Conservation (phyloP, 1,140 invertebrate species). For the Drosophila setifemur region DNA sequence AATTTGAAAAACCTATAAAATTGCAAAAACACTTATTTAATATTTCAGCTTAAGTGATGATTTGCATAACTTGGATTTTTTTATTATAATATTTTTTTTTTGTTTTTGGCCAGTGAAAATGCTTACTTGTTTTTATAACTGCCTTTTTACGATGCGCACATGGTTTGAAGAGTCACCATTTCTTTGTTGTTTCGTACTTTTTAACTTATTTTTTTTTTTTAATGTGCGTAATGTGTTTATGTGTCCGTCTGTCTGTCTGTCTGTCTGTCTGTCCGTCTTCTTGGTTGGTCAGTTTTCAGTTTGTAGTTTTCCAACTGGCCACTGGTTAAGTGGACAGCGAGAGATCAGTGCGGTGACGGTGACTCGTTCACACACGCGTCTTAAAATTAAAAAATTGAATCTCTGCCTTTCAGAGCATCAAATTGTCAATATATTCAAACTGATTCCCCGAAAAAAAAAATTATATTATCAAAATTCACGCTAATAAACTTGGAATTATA, state of each 20-base stretch:
- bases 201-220: neutral
- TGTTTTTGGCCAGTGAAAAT: conserved; percentile 25
- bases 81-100: conserved; percentile 5
- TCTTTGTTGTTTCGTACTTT: neutral
- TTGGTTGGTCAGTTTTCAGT: conserved; percentile 1
- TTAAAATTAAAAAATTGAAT: neutral
- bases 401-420: too few relatives aligned
- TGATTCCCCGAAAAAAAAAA: too few relatives aligned
- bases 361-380: conserved; percentile 40
- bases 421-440: too few relatives aligned
- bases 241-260: too few relatives aligned
- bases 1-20: too few relatives aligned
- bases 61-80: conserved; percentile 40
- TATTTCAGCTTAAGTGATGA: conserved; percentile 25
- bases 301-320: neutral
- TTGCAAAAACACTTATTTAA: neutral
- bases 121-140: conserved; percentile 48
- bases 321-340: too few relatives aligned
- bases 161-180: conserved; percentile 29
- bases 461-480: too few relatives aligned
- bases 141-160: conserved; percentile 48
- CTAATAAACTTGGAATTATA: too few relatives aligned
- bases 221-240: conserved; percentile 33
- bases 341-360: conserved; percentile 44
- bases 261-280: conserved; percentile 4